phyloP scores from a whole-genome alignment of 1,140 invertebrate species.

The Diachasmimorpha longicaudata region DNA sequence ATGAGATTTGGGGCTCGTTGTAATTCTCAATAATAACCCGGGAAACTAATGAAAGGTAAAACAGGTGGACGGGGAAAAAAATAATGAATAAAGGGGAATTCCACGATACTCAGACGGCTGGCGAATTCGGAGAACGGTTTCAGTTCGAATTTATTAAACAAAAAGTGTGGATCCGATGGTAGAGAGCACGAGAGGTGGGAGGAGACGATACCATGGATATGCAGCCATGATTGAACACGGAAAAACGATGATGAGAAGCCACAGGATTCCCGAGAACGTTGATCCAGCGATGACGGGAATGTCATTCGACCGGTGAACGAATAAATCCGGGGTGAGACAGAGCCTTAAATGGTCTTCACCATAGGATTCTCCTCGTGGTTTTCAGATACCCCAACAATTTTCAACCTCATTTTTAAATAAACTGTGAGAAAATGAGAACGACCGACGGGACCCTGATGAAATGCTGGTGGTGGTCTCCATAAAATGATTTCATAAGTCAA shows the following conservation, averaged over 20 bases:
- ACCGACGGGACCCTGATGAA: no score
- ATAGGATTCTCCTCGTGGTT: neutral
- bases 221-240: neutral
- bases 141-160: slow-evolving; percentile 7
- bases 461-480: no score
- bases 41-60: no score
- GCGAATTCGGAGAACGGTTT: neutral
- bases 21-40: no score
- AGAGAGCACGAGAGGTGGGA: neutral
- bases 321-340: slow-evolving; percentile 36
- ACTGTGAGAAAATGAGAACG: no score
- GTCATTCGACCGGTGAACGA: slow-evolving; percentile 35
- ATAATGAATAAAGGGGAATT: neutral
- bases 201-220: neutral
- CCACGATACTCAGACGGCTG: neutral
- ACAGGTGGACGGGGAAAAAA: neutral
- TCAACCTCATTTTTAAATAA: neutral
- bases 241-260: slow-evolving; percentile 30
- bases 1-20: no score
- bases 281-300: slow-evolving; percentile 51
- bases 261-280: slow-evolving; percentile 41
- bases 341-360: slow-evolving; percentile 29
- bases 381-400: slow-evolving; percentile 1
- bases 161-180: neutral
- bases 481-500: no score